A percentile compares a stretch with the other conserved stretches of the same genome.
Evolutionary conservation across 2,888 invertebrate species (phyloP).

Genomic region (Pediacus dermestoides): DNA sequence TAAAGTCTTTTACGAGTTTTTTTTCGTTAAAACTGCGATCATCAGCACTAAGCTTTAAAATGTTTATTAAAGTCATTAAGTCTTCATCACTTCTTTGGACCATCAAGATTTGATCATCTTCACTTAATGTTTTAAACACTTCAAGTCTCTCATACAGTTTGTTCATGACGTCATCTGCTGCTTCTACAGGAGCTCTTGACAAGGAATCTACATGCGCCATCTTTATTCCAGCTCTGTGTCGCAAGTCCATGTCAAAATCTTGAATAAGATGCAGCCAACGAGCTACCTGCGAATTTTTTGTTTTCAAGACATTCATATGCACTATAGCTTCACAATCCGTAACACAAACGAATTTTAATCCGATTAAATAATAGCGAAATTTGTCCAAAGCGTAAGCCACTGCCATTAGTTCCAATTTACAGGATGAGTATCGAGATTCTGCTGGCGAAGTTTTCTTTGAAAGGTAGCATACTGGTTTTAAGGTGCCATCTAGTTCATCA

Average conservation of each 20-base stretch:
- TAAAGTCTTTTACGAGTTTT: constrained; percentile 14
- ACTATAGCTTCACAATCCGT: constrained; percentile 33
- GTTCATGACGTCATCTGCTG: constrained; percentile 14
- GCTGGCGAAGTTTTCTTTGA: constrained; percentile 27
- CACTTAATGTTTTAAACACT: constrained; percentile 11
- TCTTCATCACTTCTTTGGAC: constrained; percentile 17
- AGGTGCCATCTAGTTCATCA: constrained; percentile 20
- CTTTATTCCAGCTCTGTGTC: constrained; percentile 24
- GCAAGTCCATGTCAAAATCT: constrained; percentile 27
- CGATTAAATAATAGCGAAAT: constrained; percentile 26
- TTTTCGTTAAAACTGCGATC: constrained; percentile 14
- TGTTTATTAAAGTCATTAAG: constrained; percentile 14
- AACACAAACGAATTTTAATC: constrained; percentile 9
- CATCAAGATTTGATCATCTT: constrained; percentile 17
- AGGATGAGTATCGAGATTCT: constrained; percentile 30
- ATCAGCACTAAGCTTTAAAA: constrained; percentile 11
- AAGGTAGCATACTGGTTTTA: constrained; percentile 27
- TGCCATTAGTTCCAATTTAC: constrained; percentile 29
- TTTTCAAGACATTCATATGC: constrained; percentile 26
- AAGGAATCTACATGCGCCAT: constrained; percentile 30
- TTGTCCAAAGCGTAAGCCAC: constrained; percentile 28
- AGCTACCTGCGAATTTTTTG: constrained; percentile 27
- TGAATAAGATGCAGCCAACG: constrained; percentile 24
- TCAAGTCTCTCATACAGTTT: constrained; percentile 10
- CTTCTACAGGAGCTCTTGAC: constrained; percentile 23